Base-by-base conservation (phyloP, 2,797 vertebrate species). In the Australoheros facetus region DNA sequence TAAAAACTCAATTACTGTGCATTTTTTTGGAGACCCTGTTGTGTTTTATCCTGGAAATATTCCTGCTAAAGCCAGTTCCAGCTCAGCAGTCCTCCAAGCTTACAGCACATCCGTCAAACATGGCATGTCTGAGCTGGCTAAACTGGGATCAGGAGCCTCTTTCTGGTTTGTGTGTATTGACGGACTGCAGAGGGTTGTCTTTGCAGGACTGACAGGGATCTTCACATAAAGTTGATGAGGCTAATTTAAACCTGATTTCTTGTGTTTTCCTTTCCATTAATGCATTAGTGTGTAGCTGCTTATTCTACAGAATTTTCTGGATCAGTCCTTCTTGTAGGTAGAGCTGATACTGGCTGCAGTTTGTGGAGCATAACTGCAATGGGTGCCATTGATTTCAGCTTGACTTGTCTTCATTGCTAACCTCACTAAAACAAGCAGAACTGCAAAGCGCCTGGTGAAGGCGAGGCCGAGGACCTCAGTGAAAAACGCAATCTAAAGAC, bases 301-400 rank as follows among this genome's bases (percentile, higher is more conserved):
- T 23, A 48, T n/a, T 51, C 45, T 23, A 69, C 17, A 56, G 72
- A 72, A 72, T 71, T 76, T 51, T 51, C 74, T 80, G 85, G 85
- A 81, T 82, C 84, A 85, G 83, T 78, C 73, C 56, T 71, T 74
- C 79, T 26, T 9, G 64, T 81, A 58, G 80, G 69, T 89, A 86
- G 83, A 86, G 84, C 87, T 37, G 37, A 37, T 37, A 72, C 45
- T 17, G 16, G 57, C 79, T 85, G 85, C 89, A 81, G 71, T 90
- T 89, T 85, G 30, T 30, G 53, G 59, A 82, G 48, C 34, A 54
- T 87, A 82, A 83, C 84, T 92, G 84, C 75, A 84, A 76, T 77
- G 72, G 77, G 80, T 88, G 81, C 82, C 84, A 85, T 88, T 70
- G 83, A 89, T 90, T 86, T 84, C 70, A 77, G 75, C 86, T 83